Evolutionary conservation across 2,113 vertebrate genomes (phyloP).

Genomic region (Mus spicilegus): DNA sequence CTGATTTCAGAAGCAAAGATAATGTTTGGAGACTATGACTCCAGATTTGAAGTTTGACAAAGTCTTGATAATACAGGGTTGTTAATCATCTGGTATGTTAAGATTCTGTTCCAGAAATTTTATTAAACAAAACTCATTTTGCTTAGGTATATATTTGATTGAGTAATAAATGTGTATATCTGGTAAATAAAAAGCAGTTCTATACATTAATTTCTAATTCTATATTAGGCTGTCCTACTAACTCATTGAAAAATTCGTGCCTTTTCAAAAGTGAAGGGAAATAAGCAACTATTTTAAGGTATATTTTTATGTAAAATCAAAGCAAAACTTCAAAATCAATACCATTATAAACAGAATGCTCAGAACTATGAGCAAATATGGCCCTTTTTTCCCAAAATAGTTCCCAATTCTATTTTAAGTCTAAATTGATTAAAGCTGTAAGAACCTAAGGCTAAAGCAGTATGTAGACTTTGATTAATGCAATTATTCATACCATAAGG

Average conservation of each 20-base stretch:
- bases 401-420: slow-evolving; percentile 37
- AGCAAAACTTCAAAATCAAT: slow-evolving; percentile 37
- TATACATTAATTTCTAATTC: not conserved
- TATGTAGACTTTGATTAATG: slow-evolving; percentile 58
- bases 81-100: not conserved
- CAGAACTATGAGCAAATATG: slow-evolving; percentile 9
- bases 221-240: not conserved
- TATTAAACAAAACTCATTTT: not conserved
- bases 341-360: not conserved
- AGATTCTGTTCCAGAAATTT: not conserved
- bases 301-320: not conserved
- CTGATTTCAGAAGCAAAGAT: not conserved
- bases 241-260: not conserved
- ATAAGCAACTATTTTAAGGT: not conserved
- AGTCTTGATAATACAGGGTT: not conserved
- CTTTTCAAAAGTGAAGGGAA: not conserved
- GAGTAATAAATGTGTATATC: not conserved
- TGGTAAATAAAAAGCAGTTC: not conserved
- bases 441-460: slow-evolving; percentile 29
- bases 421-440: slow-evolving; percentile 58
- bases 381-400: not conserved
- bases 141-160: not conserved
- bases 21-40: not conserved
- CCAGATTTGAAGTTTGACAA: not conserved
- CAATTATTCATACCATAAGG: slow-evolving; percentile 48